Conservation (phyloP, 2,797 vertebrate genomes). For the Odontamblyopus rebecca region DNA sequence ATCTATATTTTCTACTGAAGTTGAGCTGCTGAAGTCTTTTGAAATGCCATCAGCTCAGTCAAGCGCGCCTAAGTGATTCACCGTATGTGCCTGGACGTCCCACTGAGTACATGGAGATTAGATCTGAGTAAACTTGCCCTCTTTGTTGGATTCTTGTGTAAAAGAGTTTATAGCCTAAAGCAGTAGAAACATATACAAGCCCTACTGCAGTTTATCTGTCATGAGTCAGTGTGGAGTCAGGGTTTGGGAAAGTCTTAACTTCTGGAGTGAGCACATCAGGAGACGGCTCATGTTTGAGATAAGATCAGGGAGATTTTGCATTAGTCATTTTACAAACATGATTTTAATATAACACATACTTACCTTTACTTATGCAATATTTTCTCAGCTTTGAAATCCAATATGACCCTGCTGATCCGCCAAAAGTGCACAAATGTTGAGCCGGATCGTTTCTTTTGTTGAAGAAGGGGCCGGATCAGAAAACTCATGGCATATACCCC, state of each 20-base stretch:
- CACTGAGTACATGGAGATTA: constrained; percentile 22
- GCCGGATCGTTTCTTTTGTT: not conserved
- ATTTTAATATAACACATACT: too few relatives aligned
- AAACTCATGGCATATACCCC: too few relatives aligned
- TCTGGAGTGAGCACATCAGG: not conserved
- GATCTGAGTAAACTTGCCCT: constrained; percentile 28
- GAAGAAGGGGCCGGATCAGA: too few relatives aligned
- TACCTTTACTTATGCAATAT: too few relatives aligned
- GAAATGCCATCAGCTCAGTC: constrained; percentile 22
- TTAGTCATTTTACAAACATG: too few relatives aligned
- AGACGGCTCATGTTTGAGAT: not conserved
- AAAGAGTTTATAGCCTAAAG: constrained; percentile 1
- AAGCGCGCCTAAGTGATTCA: constrained; percentile 17
- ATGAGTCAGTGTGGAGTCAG: not conserved
- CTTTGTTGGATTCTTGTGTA: not conserved
- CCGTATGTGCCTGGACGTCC: constrained; percentile 14
- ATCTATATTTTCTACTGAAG: not conserved
- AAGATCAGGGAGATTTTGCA: not conserved
- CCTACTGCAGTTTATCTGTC: not conserved
- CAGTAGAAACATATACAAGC: not conserved
- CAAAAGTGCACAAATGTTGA: not conserved
- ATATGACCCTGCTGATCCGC: not conserved
- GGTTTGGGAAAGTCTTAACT: not conserved
- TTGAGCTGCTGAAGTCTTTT: constrained; percentile 1
- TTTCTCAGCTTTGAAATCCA: too few relatives aligned